Evolutionary conservation across 2,113 vertebrate genomes (phyloP).

Genomic region (Sprattus sprattus): DNA sequence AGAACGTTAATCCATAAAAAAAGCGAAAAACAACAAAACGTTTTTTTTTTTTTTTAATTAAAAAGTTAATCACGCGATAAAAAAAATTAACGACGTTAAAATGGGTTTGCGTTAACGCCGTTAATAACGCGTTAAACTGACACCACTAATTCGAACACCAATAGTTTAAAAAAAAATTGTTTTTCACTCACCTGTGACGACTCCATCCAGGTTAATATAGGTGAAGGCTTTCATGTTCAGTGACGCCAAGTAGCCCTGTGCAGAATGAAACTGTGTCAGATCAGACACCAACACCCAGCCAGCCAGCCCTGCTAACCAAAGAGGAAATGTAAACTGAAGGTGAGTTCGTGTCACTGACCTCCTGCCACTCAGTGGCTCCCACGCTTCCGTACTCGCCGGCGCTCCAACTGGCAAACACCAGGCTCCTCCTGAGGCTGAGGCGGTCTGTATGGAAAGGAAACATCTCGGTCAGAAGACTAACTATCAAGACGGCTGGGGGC

Average conservation of each 20-base stretch:
- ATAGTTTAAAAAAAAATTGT: neutral
- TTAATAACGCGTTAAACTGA: too few species aligned
- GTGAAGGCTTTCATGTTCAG: constrained; percentile 23
- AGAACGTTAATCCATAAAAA: too few species aligned
- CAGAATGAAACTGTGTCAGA: neutral
- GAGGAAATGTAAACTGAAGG: neutral
- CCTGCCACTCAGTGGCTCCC: constrained; percentile 92
- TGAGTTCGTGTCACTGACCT: constrained; percentile 69
- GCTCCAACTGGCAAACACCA: constrained; percentile 94
- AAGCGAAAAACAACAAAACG: too few species aligned
- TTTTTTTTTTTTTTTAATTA: too few species aligned
- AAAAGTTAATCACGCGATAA: too few species aligned
- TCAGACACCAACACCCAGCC: neutral
- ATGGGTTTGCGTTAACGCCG: too few species aligned
- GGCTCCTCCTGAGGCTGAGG: constrained; percentile 83
- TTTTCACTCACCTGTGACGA: constrained; percentile 78
- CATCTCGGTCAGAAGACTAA: neutral
- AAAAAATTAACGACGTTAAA: too few species aligned
- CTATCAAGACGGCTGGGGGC: neutral
- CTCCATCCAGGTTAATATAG: constrained; percentile 84
- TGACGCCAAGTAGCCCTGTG: constrained; percentile 33
- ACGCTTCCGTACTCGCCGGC: constrained; percentile 87
- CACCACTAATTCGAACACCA: neutral
- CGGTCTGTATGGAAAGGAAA: constrained; percentile 63
- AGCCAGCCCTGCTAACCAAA: neutral